Base-by-base conservation (phyloP, 2,888 invertebrate genomes). In the Lampropteryx suffumata region DNA sequence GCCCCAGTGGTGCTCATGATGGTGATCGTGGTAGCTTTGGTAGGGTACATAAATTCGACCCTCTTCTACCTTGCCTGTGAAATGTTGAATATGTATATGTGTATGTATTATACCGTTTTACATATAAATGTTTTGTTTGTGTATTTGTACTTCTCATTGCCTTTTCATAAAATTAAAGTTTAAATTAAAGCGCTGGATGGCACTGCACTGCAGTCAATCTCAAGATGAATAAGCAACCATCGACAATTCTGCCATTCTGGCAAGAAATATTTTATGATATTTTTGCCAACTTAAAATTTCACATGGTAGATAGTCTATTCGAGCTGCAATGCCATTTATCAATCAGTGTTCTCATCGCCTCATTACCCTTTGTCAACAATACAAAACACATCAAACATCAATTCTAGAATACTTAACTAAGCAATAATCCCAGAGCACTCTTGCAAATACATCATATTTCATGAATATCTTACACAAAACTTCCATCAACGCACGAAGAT, bases 1-100 rank as follows among this genome's bases (percentile, higher is more conserved):
- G 17, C 95, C 95, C 92, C 94, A 94, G 70, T 94, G 94, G 55
- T 92, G 92, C 62, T 93, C 93, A 69, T 94, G 93, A 65, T 94
- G 93, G 12, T 81, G 79, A 11, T 78, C 79, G 67, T 93, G 93
- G 66, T 93, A 92, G 42, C 91, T 84, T 59, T 91, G 92, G 61
- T 83, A 84, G 7, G 84, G 81, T 21, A 82, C 79, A 71, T 81
- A 85, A 51, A 85, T 80, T 14, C 86, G 84, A 14, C 84, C 68
- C 21, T 90, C 89, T 64, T 89, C 88, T 69, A 82, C 72, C 70
- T 90, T 89, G 65, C 79, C 90, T 90, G 73, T 52, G 55, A 50
- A 41, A 28, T 10, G 24, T 12, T 12, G 7, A 10, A 17, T n/a
- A 12, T 32, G 4, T 8, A 12, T 11, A 12, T 12, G 8, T n/a